These are phyloP conservation scores for Clepsis dumicolana DNA, from an alignment of 2,888 invertebrate species.

Conservation along the genomic window DNA sequence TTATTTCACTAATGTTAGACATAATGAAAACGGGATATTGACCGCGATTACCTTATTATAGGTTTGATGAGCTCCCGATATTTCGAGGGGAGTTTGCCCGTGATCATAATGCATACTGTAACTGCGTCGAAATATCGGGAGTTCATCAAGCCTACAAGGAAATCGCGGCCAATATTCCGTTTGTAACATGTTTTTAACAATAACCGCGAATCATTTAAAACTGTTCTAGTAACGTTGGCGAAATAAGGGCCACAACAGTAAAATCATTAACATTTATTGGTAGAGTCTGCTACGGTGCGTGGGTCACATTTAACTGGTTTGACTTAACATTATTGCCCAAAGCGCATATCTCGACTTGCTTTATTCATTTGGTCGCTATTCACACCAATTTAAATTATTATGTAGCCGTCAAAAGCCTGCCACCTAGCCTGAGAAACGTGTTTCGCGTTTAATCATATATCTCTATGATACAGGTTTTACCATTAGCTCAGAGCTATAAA, in stretches of 20 bases:
- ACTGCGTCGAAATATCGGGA: too few relatives aligned
- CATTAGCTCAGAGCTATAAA: conserved; percentile 19
- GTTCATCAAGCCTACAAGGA: too few relatives aligned
- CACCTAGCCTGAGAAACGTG: conserved; percentile 21
- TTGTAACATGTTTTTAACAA: too few relatives aligned
- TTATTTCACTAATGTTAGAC: too few relatives aligned
- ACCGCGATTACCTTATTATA: too few relatives aligned
- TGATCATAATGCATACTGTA: too few relatives aligned
- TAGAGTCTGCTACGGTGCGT: not conserved
- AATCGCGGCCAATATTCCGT: too few relatives aligned
- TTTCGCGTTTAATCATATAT: conserved; percentile 24
- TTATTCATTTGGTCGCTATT: not conserved
- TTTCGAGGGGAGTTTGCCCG: too few relatives aligned
- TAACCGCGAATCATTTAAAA: too few relatives aligned
- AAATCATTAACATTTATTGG: not conserved
- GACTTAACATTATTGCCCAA: not conserved
- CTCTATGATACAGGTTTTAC: conserved; percentile 35
- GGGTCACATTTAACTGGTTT: not conserved
- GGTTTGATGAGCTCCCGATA: too few relatives aligned
- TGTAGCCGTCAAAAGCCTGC: not conserved
- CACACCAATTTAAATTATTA: not conserved
- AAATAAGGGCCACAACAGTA: not conserved
- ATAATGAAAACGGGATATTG: too few relatives aligned
- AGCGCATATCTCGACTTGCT: not conserved
- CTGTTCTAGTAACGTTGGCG: too few relatives aligned